Evolutionary conservation across 1,140 invertebrate species (phyloP), one percentile per base, ranked within the genome.

Genomic region (Spodoptera litura): DNA sequence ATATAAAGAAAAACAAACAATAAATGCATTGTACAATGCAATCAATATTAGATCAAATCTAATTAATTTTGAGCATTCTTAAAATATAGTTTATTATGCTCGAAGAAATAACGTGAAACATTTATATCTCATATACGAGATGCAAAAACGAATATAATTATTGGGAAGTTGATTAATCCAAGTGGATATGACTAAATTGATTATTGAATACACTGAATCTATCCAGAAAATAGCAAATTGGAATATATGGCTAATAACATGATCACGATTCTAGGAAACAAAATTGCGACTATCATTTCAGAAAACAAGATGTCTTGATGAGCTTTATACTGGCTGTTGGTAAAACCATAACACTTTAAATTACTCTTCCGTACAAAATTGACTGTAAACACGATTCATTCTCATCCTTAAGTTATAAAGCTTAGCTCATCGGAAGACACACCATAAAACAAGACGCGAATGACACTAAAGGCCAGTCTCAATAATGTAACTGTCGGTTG

Each of bases 1-100:
- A 62, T 27, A 52, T 20, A 52, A 13, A 5, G 27, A 35, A 8
- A 38, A 25, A 15, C n/a, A 74, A 55, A 72, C 31, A 74, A 74
- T 73, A 74, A 74, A 61, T 51, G 72, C 72, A 75, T 62, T 75
- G 9, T 13, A 75, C 6, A 75, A 61, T 75, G 58, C 72, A 75
- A 6, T 51, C 3, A 61, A 51, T n/a, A 51, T 61, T 72, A 72
- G 70, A 72, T 72, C 11, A 72, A 72, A 72, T 72, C 70, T 72
- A 72, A 72, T 72, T 72, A 20, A 58, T 70, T 52, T 31, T 70
- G 44, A 51, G 25, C 49, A 31, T 68, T 8, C 25, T 13, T n/a
- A 55, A 72, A 44, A 58, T n/a, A 44, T 15, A 25, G 10, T n/a
- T 38, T 35, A 72, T 55, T 49, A 3, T 44, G 38, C 38, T 44